phyloP scores from a whole-genome alignment of 2,113 vertebrate species.

The Chionodraco myersi region DNA sequence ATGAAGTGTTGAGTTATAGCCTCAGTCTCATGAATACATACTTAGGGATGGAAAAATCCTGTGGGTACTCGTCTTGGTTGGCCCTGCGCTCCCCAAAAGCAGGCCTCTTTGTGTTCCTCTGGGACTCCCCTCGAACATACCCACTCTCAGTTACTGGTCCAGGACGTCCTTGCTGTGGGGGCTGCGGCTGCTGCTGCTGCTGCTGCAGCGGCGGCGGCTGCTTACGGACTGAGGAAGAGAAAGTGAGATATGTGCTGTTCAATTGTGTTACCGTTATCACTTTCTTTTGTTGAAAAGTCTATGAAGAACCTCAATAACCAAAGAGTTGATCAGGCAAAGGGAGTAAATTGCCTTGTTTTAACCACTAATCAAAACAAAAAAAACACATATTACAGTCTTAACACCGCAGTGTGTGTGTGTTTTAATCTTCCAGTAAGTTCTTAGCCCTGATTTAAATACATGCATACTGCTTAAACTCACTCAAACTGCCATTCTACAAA shows the following conservation, averaged over 20 bases:
- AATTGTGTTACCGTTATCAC: neutral
- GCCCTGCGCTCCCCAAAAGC: slow-evolving; percentile 72
- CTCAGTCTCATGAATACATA: slow-evolving; percentile 59
- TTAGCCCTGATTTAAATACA: neutral
- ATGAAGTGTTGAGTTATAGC: neutral
- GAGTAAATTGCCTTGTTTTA: neutral
- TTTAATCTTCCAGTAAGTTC: neutral
- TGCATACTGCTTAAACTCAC: neutral
- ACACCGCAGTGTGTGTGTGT: neutral
- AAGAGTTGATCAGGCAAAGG: neutral
- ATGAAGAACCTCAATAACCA: neutral
- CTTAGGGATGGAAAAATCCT: slow-evolving; percentile 80
- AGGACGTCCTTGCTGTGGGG: slow-evolving; percentile 46
- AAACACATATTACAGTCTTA: neutral
- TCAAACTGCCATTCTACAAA: neutral
- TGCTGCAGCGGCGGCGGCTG: neutral
- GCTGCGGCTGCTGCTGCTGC: neutral
- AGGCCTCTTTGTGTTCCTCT: slow-evolving; percentile 75
- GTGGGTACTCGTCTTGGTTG: slow-evolving; percentile 70
- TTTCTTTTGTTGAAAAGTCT: neutral
- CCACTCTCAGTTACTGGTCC: slow-evolving; percentile 74
- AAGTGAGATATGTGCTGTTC: neutral
- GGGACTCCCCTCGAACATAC: slow-evolving; percentile 66
- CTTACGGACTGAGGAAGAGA: slow-evolving; percentile 74
- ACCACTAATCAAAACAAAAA: neutral